These are phyloP conservation scores for Formica selysi DNA, from an alignment of 1,140 invertebrate genomes.

Conservation along the genomic window DNA sequence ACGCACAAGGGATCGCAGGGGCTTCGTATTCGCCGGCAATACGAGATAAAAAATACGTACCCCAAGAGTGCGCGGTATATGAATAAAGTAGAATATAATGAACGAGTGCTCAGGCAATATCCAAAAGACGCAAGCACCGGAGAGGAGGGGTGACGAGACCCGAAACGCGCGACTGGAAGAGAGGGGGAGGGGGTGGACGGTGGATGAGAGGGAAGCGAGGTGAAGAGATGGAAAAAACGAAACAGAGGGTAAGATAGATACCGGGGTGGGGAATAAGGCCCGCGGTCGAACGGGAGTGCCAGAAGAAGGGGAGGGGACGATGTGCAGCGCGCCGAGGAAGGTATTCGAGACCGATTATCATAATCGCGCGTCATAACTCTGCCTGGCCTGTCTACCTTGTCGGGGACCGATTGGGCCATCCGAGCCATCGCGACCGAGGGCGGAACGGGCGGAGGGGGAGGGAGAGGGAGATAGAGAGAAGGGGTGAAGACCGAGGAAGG, in stretches of 20 bases:
- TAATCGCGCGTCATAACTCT: constrained; percentile 86
- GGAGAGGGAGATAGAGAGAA: constrained; percentile 4
- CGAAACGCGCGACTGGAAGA: constrained; percentile 41
- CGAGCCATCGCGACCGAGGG: constrained; percentile 61
- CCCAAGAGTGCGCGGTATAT: constrained; percentile 64
- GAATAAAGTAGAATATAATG: constrained; percentile 84
- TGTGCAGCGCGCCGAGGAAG: constrained; percentile 67
- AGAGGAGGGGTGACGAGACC: constrained; percentile 62
- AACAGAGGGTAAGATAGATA: neutral
- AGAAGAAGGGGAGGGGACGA: constrained; percentile 51
- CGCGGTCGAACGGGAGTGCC: constrained; percentile 17
- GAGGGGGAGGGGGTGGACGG: neutral
- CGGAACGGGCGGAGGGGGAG: neutral
- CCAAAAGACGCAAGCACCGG: constrained; percentile 71
- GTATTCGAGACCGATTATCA: constrained; percentile 84
- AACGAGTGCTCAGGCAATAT: constrained; percentile 68
- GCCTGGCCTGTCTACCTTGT: constrained; percentile 79
- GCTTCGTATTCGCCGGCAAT: neutral
- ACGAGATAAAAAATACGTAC: constrained; percentile 29
- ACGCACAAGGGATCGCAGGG: neutral
- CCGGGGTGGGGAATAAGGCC: constrained; percentile 22
- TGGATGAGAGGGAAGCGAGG: constrained; percentile 5
- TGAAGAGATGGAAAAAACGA: constrained; percentile 14
- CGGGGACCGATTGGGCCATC: constrained; percentile 76
- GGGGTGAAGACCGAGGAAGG: constrained; percentile 33